Conservation (phyloP, 1,140 invertebrate species). For the Triops longicaudatus region DNA sequence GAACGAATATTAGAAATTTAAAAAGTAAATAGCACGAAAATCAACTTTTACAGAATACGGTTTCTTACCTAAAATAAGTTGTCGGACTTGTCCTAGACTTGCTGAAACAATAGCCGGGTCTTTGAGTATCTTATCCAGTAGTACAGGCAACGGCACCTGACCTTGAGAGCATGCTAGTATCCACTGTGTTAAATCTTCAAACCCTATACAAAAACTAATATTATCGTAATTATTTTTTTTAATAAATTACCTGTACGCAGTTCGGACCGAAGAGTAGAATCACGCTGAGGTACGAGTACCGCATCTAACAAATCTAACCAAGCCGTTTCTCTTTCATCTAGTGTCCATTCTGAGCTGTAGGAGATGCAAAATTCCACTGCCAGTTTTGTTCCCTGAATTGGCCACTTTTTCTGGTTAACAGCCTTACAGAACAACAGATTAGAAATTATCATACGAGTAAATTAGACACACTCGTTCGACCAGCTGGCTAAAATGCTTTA, state of each 20-base stretch:
- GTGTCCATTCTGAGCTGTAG: conserved; percentile 44
- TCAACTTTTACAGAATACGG: too few species aligned
- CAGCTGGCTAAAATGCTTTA: conserved; percentile 32
- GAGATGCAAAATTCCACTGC: conserved; percentile 46
- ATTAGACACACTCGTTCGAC: conserved; percentile 26
- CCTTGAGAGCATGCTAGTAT: conserved; percentile 52
- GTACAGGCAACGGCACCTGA: conserved; percentile 48
- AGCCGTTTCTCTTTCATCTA: conserved; percentile 41
- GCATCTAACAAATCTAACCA: conserved; percentile 49
- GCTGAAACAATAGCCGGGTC: conserved; percentile 46
- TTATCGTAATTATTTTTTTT: too few species aligned
- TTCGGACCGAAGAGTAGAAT: neutral
- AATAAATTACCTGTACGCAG: neutral
- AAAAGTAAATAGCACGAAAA: too few species aligned
- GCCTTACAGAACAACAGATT: conserved; percentile 33
- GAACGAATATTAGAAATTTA: neutral
- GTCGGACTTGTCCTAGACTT: conserved; percentile 48
- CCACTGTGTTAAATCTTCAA: conserved; percentile 44
- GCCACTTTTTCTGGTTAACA: conserved; percentile 32
- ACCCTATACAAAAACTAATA: conserved; percentile 31
- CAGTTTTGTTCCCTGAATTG: conserved; percentile 30
- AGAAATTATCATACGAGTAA: conserved; percentile 12
- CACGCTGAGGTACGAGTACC: conserved; percentile 42
- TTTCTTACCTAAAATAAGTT: conserved; percentile 36
- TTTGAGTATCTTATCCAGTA: conserved; percentile 46